A percentile compares a stretch with the other conserved stretches of the same genome.
These are phyloP conservation scores for Crocidura indochinensis DNA, from an alignment of 2,797 vertebrate species.

Conservation along the genomic window DNA sequence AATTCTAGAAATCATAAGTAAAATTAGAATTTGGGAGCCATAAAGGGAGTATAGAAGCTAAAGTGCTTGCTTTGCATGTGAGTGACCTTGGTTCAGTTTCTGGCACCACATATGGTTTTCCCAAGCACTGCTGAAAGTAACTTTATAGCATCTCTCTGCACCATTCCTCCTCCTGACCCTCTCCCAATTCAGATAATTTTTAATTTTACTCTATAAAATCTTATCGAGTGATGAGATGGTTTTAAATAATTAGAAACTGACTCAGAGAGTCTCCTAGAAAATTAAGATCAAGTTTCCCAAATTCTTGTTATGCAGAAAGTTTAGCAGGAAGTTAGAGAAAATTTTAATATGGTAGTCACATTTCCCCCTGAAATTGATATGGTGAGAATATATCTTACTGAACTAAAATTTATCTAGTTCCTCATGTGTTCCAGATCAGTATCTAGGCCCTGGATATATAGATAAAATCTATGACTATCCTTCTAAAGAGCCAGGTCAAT, in stretches of 20 bases:
- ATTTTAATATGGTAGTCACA: not conserved
- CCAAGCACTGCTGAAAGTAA: too few relatives aligned
- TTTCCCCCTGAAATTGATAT: not conserved
- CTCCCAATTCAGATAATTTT: not conserved
- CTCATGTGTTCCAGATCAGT: not conserved
- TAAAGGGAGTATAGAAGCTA: too few relatives aligned
- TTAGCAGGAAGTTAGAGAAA: not conserved
- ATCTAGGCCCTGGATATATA: too few relatives aligned
- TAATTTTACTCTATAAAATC: constrained; percentile 24
- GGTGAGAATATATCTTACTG: constrained; percentile 9
- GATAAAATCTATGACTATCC: not conserved
- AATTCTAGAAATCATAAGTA: not conserved
- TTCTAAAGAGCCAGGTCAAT: not conserved
- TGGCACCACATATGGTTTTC: too few relatives aligned
- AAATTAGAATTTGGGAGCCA: not conserved
- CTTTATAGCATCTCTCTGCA: too few relatives aligned
- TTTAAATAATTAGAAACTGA: constrained; percentile 24
- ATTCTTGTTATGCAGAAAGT: not conserved
- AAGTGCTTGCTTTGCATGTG: too few relatives aligned
- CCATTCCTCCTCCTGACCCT: too few relatives aligned
- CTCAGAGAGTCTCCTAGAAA: constrained; percentile 35
- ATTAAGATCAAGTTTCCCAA: not conserved
- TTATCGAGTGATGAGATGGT: not conserved
- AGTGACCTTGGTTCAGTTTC: too few relatives aligned
- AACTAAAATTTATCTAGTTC: not conserved